Evolutionary conservation across 2,797 vertebrate species (phyloP).

Genomic region (Lemur catta): DNA sequence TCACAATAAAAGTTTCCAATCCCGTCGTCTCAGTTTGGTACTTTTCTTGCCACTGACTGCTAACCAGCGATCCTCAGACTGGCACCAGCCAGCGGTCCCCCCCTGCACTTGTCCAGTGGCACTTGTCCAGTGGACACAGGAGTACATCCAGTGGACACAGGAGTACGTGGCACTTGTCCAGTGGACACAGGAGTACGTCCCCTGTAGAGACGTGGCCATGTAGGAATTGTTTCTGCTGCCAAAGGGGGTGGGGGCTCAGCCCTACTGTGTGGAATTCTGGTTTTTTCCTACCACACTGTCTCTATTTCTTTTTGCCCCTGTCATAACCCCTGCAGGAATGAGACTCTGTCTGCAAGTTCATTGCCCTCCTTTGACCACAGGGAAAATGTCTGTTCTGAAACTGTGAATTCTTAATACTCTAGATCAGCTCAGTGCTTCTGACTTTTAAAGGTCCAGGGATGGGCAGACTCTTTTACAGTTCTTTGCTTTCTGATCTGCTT

Average conservation of each 20-base stretch:
- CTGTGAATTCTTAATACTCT: not conserved
- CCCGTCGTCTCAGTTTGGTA: not conserved
- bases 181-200: not conserved
- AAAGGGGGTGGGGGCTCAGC: not conserved
- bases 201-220: not conserved
- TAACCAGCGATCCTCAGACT: not conserved
- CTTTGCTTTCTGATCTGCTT: not conserved
- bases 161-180: not conserved
- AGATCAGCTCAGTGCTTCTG: not conserved
- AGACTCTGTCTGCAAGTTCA: not conserved
- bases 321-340: not conserved
- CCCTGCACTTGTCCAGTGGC: not conserved
- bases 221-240: not conserved
- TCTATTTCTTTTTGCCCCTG: not conserved
- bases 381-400: not conserved
- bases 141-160: not conserved
- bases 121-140: not conserved
- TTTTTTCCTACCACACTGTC: not conserved
- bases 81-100: not conserved
- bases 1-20: not conserved
- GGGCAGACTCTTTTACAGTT: not conserved
- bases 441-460: not conserved
- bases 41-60: not conserved
- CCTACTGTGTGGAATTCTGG: not conserved
- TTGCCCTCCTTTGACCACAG: not conserved